Evolutionary conservation across 2,888 invertebrate genomes (phyloP).

Genomic region (Pasiphila rectangulata): DNA sequence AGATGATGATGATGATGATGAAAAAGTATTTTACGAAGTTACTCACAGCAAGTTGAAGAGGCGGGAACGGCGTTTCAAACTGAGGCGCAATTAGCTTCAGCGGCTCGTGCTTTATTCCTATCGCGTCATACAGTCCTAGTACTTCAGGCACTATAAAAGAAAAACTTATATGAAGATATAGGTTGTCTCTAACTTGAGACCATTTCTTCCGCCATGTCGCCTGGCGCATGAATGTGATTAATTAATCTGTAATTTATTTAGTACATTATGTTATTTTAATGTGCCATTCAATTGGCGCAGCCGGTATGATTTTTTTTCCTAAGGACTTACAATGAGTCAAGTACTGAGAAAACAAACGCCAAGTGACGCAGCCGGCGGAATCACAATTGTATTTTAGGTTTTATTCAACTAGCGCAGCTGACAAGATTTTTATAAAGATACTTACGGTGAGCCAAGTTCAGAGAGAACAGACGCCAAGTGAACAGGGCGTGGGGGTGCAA

Average conservation of each 20-base stretch:
- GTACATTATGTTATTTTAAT: too few relatives aligned
- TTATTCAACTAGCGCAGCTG: not conserved
- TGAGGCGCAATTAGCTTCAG: conserved; percentile 96
- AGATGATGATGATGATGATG: too few relatives aligned
- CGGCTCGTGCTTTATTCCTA: conserved; percentile 95
- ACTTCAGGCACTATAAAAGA: conserved; percentile 86
- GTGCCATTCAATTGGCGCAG: not conserved
- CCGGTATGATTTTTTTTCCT: not conserved
- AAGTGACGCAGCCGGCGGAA: too few relatives aligned
- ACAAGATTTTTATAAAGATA: not conserved
- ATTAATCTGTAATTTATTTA: too few relatives aligned
- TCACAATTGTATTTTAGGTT: too few relatives aligned
- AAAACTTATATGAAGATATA: too few relatives aligned
- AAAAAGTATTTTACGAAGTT: not conserved
- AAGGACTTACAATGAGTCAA: too few relatives aligned
- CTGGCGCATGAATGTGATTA: too few relatives aligned
- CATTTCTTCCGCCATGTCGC: too few relatives aligned
- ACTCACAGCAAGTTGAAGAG: conserved; percentile 90
- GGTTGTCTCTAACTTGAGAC: too few relatives aligned
- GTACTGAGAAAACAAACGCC: too few relatives aligned
- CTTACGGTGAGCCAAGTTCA: conserved; percentile 80
- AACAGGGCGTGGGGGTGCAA: conserved; percentile 85
- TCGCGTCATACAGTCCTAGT: conserved; percentile 90
- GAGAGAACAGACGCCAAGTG: conserved; percentile 88
- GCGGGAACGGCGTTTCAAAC: conserved; percentile 97